Percentiles rank a stretch among this genome's conserved stretches.
Evolutionary conservation across 1,140 invertebrate genomes (phyloP).

Genomic region (Macrocentrus cingulum): DNA sequence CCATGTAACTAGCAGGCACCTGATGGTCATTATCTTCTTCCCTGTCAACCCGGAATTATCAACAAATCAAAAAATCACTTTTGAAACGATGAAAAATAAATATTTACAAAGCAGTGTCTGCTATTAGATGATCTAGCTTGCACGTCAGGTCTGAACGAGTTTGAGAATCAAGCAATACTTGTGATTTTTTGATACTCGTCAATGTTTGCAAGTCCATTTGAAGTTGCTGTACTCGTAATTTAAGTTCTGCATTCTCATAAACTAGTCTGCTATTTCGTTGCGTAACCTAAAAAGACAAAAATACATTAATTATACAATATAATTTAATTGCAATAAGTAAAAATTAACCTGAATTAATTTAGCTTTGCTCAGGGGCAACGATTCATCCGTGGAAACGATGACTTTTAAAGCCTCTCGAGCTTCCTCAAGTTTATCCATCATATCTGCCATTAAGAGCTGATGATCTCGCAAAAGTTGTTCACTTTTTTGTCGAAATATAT

Average conservation of each 20-base stretch:
- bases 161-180: conserved; percentile 35
- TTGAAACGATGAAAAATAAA: too few species aligned
- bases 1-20: too few species aligned
- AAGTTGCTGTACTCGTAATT: conserved; percentile 36
- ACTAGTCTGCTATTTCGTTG: conserved; percentile 41
- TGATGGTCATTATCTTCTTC: too few species aligned
- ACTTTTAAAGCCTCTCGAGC: conserved; percentile 40
- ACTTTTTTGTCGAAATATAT: conserved; percentile 34
- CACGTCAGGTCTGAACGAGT: conserved; percentile 29
- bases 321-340: too few species aligned
- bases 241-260: conserved; percentile 39
- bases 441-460: conserved; percentile 40
- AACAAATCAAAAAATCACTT: too few species aligned
- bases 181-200: conserved; percentile 31
- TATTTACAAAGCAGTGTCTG: too few species aligned
- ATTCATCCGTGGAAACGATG: conserved; percentile 41
- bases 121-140: too few species aligned
- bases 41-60: too few species aligned
- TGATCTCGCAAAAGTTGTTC: conserved; percentile 37
- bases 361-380: conserved; percentile 37
- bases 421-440: conserved; percentile 46
- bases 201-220: conserved; percentile 36
- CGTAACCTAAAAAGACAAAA: conserved; percentile 31
- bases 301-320: not conserved
- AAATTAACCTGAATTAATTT: conserved; percentile 38